A percentile compares a stretch with the other conserved stretches of the same genome.
Evolutionary conservation across 2,797 vertebrate genomes (phyloP).

Genomic region (Natrix natrix): DNA sequence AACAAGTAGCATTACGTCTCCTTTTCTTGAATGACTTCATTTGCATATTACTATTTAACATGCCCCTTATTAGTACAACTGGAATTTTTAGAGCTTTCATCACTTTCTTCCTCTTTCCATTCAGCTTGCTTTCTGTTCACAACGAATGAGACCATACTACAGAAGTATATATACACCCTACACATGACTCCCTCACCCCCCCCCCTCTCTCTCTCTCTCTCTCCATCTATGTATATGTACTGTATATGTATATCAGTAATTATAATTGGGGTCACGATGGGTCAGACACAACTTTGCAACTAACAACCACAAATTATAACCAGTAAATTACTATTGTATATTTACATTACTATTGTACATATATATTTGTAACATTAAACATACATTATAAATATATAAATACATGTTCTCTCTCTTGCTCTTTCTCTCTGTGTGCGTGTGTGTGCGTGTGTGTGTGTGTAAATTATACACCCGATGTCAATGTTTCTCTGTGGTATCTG

Average conservation of each 20-base stretch:
- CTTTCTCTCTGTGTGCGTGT: too few species aligned
- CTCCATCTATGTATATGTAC: too few species aligned
- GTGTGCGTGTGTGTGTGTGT: too few species aligned
- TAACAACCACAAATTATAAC: neutral
- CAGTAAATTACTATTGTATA: neutral
- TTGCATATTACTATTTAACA: neutral
- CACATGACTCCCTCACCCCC: neutral
- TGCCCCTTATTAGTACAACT: neutral
- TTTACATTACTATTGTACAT: neutral
- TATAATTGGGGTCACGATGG: too few species aligned
- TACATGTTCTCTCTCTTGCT: neutral
- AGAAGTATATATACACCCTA: neutral
- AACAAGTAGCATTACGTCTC: neutral
- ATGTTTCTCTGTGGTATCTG: neutral
- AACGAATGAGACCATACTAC: neutral
- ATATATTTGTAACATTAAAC: neutral
- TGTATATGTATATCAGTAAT: too few species aligned
- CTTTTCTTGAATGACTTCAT: neutral
- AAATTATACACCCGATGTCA: neutral
- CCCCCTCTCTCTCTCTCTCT: too few species aligned
- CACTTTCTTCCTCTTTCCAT: neutral
- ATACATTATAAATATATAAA: neutral
- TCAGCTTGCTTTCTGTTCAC: neutral
- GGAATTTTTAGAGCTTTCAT: neutral
- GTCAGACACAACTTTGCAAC: too few species aligned